Evolutionary conservation across 2,113 vertebrate species (phyloP), one percentile per base, ranked within the genome.

Genomic region (Leiothrix lutea): DNA sequence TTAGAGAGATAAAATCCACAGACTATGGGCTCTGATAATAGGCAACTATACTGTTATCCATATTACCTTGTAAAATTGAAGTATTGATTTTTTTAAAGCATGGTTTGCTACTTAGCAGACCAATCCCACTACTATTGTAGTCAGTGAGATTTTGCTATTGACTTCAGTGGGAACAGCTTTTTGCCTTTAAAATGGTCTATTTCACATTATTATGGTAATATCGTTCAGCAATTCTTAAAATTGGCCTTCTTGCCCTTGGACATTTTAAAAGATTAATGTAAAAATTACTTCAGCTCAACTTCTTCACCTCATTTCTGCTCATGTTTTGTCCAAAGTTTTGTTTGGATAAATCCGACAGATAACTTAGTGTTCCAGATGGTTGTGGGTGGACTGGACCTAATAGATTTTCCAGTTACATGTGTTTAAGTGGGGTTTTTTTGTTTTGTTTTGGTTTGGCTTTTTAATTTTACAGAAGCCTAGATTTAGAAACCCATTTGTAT

Each of bases 1-100:
- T 83, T 66, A 71, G 72, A 51, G 85, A 85, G 80, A 85, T 54
- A 88, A 92, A 96, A 95, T 45, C 82, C 79, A 57, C 75, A 50
- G 75, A 12, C 82, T 64, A 19, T 5, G 48, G 65, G 86, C 36
- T 40, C 61, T 70, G 60, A 67, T 93, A 93, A 95, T 93, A 86
- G 85, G 79, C 71, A 92, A 48, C 84, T 86, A 45, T 47, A 56
- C 81, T 60, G 93, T 86, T 96, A 80, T 67, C 92, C 88, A 17
- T 83, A 96, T 93, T 94, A 72, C 82, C 82, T 64, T 86, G 79
- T 92, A 93, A 95, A 95, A 95, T 84, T 86, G 90, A 86, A 86
- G 82, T 86, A 97, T 96, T 88, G 92, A 95, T 97, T 95, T 97
- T 93, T 95, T 93, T 90, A 92, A 88, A 95, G 92, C 94, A 84